Evolutionary conservation across 1,140 invertebrate genomes (phyloP), one percentile per base, ranked within the genome.

Genomic region (Zaprionus capensis): DNA sequence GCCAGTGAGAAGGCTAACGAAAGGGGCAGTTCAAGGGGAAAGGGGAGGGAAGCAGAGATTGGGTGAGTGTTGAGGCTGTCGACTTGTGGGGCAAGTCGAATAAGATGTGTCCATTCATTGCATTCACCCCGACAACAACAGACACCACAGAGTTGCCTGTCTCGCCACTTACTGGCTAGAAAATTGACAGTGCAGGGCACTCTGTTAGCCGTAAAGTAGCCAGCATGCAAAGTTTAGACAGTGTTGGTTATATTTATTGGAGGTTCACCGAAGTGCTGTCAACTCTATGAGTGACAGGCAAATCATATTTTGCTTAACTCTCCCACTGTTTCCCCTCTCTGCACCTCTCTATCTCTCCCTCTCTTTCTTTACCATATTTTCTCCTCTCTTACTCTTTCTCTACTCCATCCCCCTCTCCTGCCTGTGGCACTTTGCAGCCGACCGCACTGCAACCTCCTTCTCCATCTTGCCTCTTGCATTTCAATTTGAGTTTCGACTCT

Each of bases 401-500:
- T 11, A 17, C 31, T 36, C 38, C n/a, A 7, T 41, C 5, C 2
- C 14, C 28, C 4, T 11, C 24, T 31, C 1, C 12, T 14, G 14
- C 22, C 20, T 38, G 11, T 55, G 20, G 15, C 7, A n/a, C n/a
- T 15, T 15, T 14, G 9, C 15, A 28, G 14, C 14, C 4, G 12
- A 28, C 14, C 22, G 4, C 51, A 56, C 3, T 56, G 24, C 15
- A 26, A 4, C 12, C 12, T 26, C 31, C 12, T 49, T 34, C 44
- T 14, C 7, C 20, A 31, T 14, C 24, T n/a, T 56, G 36, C 51
- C 55, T 62, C 49, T 70, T 79, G 82, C 68, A 82, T 82, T 80
- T 82, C 83, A 80, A 82, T 82, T 87, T 76, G 67, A 63, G 75
- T 71, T 76, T 75, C 53, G 79, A 86, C 70, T 80, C 57, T 78